Percentiles rank a stretch among this genome's conserved stretches.
phyloP scores from a whole-genome alignment of 2,113 vertebrate genomes.

The human region DNA sequence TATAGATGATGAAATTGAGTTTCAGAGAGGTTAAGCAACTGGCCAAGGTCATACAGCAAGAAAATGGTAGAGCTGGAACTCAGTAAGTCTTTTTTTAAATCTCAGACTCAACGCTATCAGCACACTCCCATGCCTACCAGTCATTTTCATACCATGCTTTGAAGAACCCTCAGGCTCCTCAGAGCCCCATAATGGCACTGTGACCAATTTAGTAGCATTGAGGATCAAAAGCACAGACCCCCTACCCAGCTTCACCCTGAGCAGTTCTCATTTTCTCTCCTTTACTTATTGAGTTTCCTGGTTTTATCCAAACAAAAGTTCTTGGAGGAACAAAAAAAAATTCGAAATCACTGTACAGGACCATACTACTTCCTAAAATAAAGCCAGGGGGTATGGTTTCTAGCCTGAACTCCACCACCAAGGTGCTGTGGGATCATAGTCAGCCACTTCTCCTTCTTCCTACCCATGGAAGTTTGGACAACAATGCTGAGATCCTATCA shows the following conservation, averaged over 20 bases:
- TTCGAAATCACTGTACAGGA: not conserved
- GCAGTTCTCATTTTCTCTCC: not conserved
- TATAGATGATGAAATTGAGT: not conserved
- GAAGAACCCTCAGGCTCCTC: not conserved
- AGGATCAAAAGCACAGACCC: not conserved
- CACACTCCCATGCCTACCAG: not conserved
- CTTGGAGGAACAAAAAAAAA: not conserved
- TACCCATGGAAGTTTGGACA: not conserved
- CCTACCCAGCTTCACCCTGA: not conserved
- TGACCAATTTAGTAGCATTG: not conserved
- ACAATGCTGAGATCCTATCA: not conserved
- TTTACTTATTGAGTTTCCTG: not conserved
- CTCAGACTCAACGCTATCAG: not conserved
- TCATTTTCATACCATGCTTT: no score
- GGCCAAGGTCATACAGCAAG: not conserved
- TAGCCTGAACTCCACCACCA: not conserved
- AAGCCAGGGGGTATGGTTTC: not conserved
- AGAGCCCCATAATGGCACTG: rapidly evolving
- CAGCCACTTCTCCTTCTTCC: not conserved
- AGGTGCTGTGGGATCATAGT: not conserved
- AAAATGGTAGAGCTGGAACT: not conserved
- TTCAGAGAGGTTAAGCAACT: not conserved
- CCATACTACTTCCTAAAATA: not conserved
- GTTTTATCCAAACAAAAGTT: not conserved
- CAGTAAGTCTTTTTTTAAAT: not conserved